Base-by-base conservation (phyloP, 1,140 invertebrate genomes). In the Bombus superbus region DNA sequence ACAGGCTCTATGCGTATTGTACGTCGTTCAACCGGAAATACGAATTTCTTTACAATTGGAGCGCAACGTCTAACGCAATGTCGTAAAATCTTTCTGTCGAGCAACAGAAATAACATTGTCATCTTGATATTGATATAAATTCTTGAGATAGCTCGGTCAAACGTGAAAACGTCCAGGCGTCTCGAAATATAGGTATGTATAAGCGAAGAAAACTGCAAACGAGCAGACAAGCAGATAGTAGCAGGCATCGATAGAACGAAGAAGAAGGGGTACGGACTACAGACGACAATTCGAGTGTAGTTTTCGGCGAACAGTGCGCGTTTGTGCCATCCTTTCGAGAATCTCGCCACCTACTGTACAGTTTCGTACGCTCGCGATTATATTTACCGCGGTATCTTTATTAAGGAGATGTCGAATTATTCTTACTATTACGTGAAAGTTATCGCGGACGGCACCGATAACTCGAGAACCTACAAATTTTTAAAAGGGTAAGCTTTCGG, bases 361-460 rank as follows among this genome's bases (percentile, higher is more conserved):
- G 64, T 11, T 25, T 35, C 69, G 64, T 69, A 71, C 57, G 72
- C 47, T 53, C 62, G 72, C 25, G 40, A 28, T 64, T 76, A 82
- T 71, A 83, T 76, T 81, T 82, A 82, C 53, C 38, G n/a, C 28
- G 44, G n/a, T 53, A 71, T 73, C 81, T 64, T 64, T 44, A 77
- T 83, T 35, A 57, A 35, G 57, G 78, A 59, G 22, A 93, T 93
- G 92, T 88, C 86, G 71, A 93, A 90, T 90, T 94, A 92, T 40
- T 91, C 92, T 28, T 94, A 94, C 72, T 94, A 91, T 40, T 94
- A 94, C 71, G 90, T 88, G 25, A 93, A 93, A 88, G 85, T 90
- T 9, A 77, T 93, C 53, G 66, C 73, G 44, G 85, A 90, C n/a
- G 83, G 85, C 11, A 66, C 86, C 47, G 81, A 89, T 9, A 83